Base-by-base conservation (phyloP, 2,888 invertebrate species). In the Noctuana brunneofusca region DNA sequence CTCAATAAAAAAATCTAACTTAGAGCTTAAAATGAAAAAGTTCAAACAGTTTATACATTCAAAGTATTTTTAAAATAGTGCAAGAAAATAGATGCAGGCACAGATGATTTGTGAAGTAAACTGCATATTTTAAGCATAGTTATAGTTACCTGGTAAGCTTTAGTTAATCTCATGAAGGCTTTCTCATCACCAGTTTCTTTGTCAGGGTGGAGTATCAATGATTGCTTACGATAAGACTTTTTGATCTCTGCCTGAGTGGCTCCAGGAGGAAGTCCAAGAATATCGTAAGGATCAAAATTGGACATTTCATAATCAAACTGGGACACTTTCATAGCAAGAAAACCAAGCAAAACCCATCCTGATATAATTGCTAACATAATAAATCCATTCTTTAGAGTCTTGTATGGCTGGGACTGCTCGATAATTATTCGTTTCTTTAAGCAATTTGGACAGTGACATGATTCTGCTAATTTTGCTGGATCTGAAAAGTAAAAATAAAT, bases 261-360 rank as follows among this genome's bases (percentile, higher is more conserved):
- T 60, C 97, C 97, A 66, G 96, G 93, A 59, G 98, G 96, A 69
- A 99, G 93, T 53, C 96, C 96, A 64, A 99, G 92, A 79, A 99
- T 99, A 82, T 97, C 97, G 90, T 97, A 99, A 0, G 99, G 99
- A 93, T 99, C 99, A 92, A 99, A 99, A 84, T 99, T 99, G 6
- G 97, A 97, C 95, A 98, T 97, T 92, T 99, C 99, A 89, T 98
- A 97, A 83, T 99, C 98, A 90, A 99, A 97, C 84, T 98, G 97
- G 0, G 98, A 98, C 38, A 97, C 97, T 92, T 97, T 97, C 81
- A 97, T 97, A 1, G 97, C 96, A 72, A 97, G 89, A 66, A 97
- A 94, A 60, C 95, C 93, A 71, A 98, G 93, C 57, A 96, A 83
- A 18, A 95, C 89, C 98, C 98, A 98, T 73, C 98, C 98, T 67